phyloP scores from a whole-genome alignment of 1,140 invertebrate species.

The Dolichoris vasculosae region DNA sequence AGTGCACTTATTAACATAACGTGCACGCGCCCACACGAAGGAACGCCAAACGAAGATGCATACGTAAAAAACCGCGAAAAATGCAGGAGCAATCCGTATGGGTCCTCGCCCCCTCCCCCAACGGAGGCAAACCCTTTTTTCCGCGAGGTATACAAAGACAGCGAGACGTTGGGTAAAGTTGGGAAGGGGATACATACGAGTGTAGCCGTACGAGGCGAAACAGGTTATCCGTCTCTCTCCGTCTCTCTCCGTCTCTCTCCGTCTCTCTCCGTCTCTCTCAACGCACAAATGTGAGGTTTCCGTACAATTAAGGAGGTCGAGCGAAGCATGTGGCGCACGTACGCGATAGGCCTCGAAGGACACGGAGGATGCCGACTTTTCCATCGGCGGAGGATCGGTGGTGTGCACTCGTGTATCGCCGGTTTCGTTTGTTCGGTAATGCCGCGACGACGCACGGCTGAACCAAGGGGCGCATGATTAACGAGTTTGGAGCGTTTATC shows the following conservation, averaged over 20 bases:
- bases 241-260: background rate
- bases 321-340: background rate
- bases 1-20: constrained; percentile 9
- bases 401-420: background rate
- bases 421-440: background rate
- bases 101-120: background rate
- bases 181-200: background rate
- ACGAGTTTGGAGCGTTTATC: background rate
- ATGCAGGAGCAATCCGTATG: background rate
- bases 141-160: background rate
- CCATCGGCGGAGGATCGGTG: background rate
- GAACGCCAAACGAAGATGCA: background rate
- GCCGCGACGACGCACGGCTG: background rate
- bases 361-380: background rate
- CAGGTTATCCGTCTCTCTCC: constrained; percentile 5
- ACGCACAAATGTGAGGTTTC: constrained; percentile 22
- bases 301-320: constrained; percentile 50
- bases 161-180: constrained; percentile 14
- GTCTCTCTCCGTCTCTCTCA: background rate
- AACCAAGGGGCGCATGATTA: constrained; percentile 8
- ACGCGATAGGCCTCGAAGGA: background rate
- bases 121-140: too few relatives aligned
- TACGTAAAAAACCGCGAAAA: constrained; percentile 15
- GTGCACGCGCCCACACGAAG: background rate
- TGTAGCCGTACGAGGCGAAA: constrained; percentile 20